Evolutionary conservation across 2,888 invertebrate species (phyloP).

Genomic region (Clistopyga incitator): DNA sequence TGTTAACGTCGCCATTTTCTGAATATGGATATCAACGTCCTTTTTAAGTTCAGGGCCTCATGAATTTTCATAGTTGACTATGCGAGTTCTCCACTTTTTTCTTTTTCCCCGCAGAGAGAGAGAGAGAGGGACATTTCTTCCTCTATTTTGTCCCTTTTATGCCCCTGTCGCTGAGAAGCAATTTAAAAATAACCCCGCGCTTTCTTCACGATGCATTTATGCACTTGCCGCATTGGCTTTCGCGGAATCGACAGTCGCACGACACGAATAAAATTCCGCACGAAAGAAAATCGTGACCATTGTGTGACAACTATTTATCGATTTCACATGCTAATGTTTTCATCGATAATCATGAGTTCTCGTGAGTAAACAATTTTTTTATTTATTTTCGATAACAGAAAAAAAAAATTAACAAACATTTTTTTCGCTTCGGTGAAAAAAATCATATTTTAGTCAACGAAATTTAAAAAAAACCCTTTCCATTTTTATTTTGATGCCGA

Average conservation of each 20-base stretch:
- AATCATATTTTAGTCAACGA: too few species aligned
- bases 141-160: neutral
- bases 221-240: neutral
- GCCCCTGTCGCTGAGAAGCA: neutral
- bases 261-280: neutral
- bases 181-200: neutral
- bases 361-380: too few species aligned
- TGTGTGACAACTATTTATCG: neutral
- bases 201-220: conserved; percentile 5
- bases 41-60: conserved; percentile 79
- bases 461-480: too few species aligned
- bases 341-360: too few species aligned
- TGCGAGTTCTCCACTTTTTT: conserved; percentile 42
- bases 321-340: neutral
- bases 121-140: too few species aligned
- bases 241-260: neutral
- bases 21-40: conserved; percentile 81
- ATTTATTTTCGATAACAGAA: too few species aligned
- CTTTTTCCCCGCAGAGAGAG: too few species aligned
- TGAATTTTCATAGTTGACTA: conserved; percentile 80
- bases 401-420: too few species aligned
- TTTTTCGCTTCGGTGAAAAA: too few species aligned
- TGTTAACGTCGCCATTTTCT: conserved; percentile 83
- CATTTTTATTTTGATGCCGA: too few species aligned
- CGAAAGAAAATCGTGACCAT: too few species aligned